Evolutionary conservation across 2,113 vertebrate species (phyloP).

Genomic region (Zosterops pallidus): DNA sequence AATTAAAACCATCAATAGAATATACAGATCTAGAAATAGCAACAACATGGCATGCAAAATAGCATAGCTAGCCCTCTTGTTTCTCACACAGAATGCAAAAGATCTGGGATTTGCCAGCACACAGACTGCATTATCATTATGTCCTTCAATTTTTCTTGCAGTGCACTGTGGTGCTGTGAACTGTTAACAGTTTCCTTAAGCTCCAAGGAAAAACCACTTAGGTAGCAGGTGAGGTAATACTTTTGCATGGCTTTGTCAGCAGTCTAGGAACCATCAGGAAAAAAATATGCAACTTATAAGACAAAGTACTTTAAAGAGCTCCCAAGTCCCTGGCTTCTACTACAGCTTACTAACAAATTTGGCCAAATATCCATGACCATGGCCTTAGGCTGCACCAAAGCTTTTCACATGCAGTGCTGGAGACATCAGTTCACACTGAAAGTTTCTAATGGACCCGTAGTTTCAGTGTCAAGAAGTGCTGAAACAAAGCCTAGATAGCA

Average conservation of each 20-base stretch:
- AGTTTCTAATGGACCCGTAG: conserved; percentile 34
- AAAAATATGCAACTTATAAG: not conserved
- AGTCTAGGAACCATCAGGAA: not conserved
- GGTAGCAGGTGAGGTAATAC: not conserved
- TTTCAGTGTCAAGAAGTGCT: conserved; percentile 44
- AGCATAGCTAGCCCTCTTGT: not conserved
- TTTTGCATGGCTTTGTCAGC: not conserved
- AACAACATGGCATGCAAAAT: not conserved
- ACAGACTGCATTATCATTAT: not conserved
- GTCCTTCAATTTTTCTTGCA: not conserved
- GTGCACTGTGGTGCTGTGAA: not conserved
- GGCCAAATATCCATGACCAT: not conserved
- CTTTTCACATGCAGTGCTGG: not conserved
- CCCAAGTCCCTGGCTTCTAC: not conserved
- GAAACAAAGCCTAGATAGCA: conserved; percentile 43
- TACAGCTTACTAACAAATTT: not conserved
- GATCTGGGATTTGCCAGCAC: not conserved
- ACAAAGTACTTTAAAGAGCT: not conserved
- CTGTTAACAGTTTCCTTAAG: not conserved
- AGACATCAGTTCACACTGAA: not conserved
- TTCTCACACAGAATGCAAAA: not conserved
- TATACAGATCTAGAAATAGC: not conserved
- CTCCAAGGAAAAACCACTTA: not conserved
- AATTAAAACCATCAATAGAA: not conserved
- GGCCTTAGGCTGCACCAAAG: not conserved